Evolutionary conservation across 2,888 invertebrate genomes (phyloP).

Genomic region (Chrysolina americana): DNA sequence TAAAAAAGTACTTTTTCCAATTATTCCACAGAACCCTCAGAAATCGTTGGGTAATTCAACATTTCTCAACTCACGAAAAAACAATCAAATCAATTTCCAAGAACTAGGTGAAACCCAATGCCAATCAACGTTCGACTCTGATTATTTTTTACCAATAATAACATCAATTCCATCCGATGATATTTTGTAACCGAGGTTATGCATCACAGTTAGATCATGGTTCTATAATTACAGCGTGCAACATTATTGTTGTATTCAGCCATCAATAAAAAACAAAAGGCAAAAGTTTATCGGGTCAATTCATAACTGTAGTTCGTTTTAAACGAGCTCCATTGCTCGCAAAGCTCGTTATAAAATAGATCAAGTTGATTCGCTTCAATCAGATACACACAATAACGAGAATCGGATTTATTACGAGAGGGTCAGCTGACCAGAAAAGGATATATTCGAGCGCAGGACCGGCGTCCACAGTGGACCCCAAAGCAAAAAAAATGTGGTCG

Average conservation of each 20-base stretch:
- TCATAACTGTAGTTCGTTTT: constrained; percentile 14
- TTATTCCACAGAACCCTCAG: too few species aligned
- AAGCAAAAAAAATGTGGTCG: too few species aligned
- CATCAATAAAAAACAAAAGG: constrained; percentile 16
- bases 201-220: constrained; percentile 11
- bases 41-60: too few species aligned
- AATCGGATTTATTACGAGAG: constrained; percentile 1
- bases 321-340: constrained; percentile 13
- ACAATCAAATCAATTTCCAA: not conserved
- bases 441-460: not conserved
- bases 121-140: constrained; percentile 1
- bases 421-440: constrained; percentile 11
- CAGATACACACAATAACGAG: constrained; percentile 8
- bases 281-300: constrained; percentile 22
- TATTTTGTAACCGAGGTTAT: constrained; percentile 15
- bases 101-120: not conserved
- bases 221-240: not conserved
- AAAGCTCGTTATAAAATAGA: not conserved
- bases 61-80: not conserved
- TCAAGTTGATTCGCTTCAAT: constrained; percentile 2
- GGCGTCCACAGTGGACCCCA: not conserved
- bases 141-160: constrained; percentile 3
- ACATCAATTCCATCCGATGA: constrained; percentile 13
- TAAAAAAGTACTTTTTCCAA: too few species aligned
- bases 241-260: constrained; percentile 16